Evolutionary conservation across 2,888 invertebrate species (phyloP).

Genomic region (Phyllotreta cruciferae): DNA sequence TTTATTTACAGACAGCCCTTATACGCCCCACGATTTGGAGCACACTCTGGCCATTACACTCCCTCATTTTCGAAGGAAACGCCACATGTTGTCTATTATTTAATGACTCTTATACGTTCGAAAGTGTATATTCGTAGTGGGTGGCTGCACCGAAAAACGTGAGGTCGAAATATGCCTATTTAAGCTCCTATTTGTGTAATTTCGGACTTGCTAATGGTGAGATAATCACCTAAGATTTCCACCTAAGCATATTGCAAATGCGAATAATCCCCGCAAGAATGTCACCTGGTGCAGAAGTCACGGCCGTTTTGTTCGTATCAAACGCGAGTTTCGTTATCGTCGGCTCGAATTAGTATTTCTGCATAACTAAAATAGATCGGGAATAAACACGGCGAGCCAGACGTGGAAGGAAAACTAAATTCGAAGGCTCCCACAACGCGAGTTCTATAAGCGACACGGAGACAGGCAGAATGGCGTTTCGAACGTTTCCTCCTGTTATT

Average conservation of each 20-base stretch:
- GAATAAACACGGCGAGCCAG: constrained; percentile 31
- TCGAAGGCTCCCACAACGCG: not conserved
- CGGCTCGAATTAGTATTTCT: constrained; percentile 35
- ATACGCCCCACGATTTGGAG: constrained; percentile 18
- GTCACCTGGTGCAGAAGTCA: too few species aligned
- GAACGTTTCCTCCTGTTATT: too few species aligned
- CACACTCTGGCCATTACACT: constrained; percentile 30
- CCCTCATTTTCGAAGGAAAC: constrained; percentile 31
- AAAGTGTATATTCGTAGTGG: constrained; percentile 3
- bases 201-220: not conserved
- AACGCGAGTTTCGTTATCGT: constrained; percentile 21
- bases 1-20: constrained; percentile 15
- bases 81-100: constrained; percentile 28
- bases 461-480: too few species aligned
- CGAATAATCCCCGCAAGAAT: too few species aligned
- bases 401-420: constrained; percentile 14
- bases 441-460: too few species aligned
- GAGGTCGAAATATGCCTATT: too few species aligned
- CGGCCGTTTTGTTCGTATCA: constrained; percentile 9
- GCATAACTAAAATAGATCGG: constrained; percentile 35
- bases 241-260: too few species aligned
- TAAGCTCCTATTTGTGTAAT: too few species aligned
- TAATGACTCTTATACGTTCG: constrained; percentile 7
- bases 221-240: too few species aligned
- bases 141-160: not conserved